These are phyloP conservation scores for Pseudomyrmex pallidus DNA, from an alignment of 1,140 invertebrate genomes.

Conservation along the genomic window DNA sequence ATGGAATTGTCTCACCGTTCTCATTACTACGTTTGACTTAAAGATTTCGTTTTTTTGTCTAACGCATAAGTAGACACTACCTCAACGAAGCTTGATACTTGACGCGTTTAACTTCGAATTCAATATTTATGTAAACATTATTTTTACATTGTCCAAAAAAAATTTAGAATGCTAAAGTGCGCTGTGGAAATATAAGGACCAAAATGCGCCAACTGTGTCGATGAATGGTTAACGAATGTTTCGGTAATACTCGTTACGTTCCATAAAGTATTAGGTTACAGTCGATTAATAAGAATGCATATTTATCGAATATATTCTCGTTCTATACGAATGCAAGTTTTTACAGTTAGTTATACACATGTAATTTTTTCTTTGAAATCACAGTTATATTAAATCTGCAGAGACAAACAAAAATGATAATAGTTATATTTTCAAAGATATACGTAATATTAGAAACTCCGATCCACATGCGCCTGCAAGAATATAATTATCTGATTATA, in stretches of 20 bases:
- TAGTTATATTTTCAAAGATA: background rate
- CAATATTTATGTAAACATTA: background rate
- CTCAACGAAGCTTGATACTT: background rate
- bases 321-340: too few relatives aligned
- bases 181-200: background rate
- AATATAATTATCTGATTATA: constrained; percentile 19
- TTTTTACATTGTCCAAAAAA: background rate
- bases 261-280: background rate
- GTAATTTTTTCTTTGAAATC: background rate
- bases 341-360: background rate
- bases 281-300: background rate
- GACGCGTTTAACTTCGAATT: background rate
- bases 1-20: background rate
- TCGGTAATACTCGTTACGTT: constrained; percentile 1
- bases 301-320: constrained; percentile 9
- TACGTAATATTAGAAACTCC: constrained; percentile 9
- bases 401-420: background rate
- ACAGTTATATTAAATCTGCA: background rate
- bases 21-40: background rate
- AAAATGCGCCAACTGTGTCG: background rate
- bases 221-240: constrained; percentile 1
- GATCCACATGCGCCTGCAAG: background rate
- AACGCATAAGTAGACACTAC: constrained; percentile 1
- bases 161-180: background rate
- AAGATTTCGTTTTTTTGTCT: background rate